Base-by-base conservation (phyloP, 2,888 invertebrate genomes). In the Chymomyza procnemis region DNA sequence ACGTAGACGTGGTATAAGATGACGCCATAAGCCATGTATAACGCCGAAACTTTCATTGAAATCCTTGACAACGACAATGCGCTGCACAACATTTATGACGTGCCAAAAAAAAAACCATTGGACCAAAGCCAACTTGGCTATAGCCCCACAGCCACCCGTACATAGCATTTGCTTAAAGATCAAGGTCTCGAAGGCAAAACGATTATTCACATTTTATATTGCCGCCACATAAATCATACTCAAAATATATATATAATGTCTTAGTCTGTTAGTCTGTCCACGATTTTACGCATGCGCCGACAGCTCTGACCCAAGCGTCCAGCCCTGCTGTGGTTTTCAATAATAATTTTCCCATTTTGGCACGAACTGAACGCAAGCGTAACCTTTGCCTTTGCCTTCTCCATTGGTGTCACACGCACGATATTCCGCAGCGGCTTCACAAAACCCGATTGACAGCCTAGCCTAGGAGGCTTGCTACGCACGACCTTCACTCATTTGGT, bases 311-410 rank as follows among this genome's bases (percentile, higher is more conserved):
- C 81, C 74, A 67, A 69, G 69, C 8, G 21, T n/a, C 26, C 26
- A 46, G 54, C 73, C 63, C 50, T 19, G 48, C 67, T 66, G 67
- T 72, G 74, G 71, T 70, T 48, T 14, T 9, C 21, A 21, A 9
- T 4, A 18, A 21, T 54, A 18, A 19, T 21, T 54, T 21, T 54
- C 68, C 64, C 76, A 82, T 41, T 41, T 41, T 9, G 89, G 80
- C 89, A 88, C 89, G 88, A 72, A 89, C 88, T 76, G 74, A 71
- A 79, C 88, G 74, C 85, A 88, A 87, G 88, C 87, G 76, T 89
- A 89, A 88, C 88, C 88, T 88, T 89, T 88, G 84, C 78, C 88
- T 9, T 47, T 16, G n/a, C 47, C 47, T 16, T 6, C 47, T 50
- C 50, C 50, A 34, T 59, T 34, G 61, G 18, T 64, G 46, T 48